These are phyloP conservation scores for Chydorus sphaericus DNA, from an alignment of 2,888 invertebrate genomes.

Conservation along the genomic window DNA sequence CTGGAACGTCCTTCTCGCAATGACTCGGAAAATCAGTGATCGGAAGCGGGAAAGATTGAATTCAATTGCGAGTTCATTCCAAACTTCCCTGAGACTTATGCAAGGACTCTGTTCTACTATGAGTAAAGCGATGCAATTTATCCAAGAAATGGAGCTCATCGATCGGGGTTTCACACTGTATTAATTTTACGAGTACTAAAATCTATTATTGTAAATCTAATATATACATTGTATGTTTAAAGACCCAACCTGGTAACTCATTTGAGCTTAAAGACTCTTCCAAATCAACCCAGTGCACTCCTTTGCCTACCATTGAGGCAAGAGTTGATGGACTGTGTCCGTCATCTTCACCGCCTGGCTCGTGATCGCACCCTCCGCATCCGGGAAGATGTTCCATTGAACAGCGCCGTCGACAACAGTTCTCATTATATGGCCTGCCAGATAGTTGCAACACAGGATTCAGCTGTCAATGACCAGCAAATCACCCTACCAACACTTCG, in stretches of 20 bases:
- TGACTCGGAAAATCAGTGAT: background rate
- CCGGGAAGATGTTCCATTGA: slow-evolving; percentile 7
- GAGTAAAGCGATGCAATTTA: slow-evolving; percentile 2
- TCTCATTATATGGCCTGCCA: slow-evolving; percentile 8
- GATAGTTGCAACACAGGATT: too few species aligned
- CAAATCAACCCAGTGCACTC: background rate
- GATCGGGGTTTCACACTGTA: slow-evolving; percentile 12
- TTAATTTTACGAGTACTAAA: background rate
- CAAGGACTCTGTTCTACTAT: background rate
- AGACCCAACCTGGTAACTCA: slow-evolving; percentile 8
- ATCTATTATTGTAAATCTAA: background rate
- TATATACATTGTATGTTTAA: background rate
- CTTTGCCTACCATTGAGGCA: slow-evolving; percentile 8
- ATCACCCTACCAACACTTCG: background rate
- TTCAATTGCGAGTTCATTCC: background rate
- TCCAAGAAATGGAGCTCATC: slow-evolving; percentile 14
- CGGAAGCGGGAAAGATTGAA: background rate
- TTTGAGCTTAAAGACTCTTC: background rate
- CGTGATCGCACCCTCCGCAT: background rate
- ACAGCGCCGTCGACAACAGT: slow-evolving; percentile 4
- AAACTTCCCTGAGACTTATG: background rate
- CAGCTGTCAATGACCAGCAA: background rate
- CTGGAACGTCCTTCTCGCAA: background rate
- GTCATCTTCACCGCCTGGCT: background rate
- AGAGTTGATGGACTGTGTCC: background rate